These are phyloP conservation scores for Colletes gigas DNA, from an alignment of 1,140 invertebrate species.

Conservation along the genomic window DNA sequence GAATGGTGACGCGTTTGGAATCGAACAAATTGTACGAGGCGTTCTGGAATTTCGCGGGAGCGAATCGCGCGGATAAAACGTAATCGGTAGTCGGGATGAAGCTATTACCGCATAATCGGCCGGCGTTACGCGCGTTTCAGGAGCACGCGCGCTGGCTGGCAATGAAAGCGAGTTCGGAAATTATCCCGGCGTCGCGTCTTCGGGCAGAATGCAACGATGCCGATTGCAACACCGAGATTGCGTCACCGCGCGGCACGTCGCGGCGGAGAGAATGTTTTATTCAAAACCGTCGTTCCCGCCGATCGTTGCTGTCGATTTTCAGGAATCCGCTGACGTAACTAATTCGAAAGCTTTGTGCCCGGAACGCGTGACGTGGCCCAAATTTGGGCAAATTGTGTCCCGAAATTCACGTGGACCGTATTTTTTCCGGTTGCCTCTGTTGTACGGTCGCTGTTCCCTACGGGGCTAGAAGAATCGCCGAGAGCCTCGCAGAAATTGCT, in stretches of 20 bases:
- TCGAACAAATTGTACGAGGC: too few relatives aligned
- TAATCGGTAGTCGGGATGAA: too few relatives aligned
- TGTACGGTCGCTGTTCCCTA: too few relatives aligned
- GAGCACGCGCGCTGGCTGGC: background rate
- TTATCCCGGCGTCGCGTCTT: conserved; percentile 1
- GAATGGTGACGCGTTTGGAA: too few relatives aligned
- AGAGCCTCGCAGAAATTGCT: conserved; percentile 45
- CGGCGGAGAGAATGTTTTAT: conserved; percentile 17
- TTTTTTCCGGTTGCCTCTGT: too few relatives aligned
- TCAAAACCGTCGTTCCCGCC: background rate
- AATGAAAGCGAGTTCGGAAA: conserved; percentile 29
- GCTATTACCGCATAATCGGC: too few relatives aligned
- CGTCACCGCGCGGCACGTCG: conserved; percentile 20
- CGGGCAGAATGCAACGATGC: conserved; percentile 9
- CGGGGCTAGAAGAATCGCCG: background rate
- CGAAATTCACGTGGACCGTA: background rate
- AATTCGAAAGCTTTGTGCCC: background rate
- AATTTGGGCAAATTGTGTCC: background rate
- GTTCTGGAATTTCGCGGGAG: too few relatives aligned
- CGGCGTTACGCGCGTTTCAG: conserved; percentile 16
- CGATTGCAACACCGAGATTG: conserved; percentile 27
- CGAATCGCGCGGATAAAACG: too few relatives aligned
- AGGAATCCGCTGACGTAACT: conserved; percentile 8
- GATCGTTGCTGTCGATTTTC: conserved; percentile 21
- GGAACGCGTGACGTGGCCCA: too few relatives aligned